Evolutionary conservation across 2,113 vertebrate species (phyloP).

Genomic region (Accipiter virgatus): DNA sequence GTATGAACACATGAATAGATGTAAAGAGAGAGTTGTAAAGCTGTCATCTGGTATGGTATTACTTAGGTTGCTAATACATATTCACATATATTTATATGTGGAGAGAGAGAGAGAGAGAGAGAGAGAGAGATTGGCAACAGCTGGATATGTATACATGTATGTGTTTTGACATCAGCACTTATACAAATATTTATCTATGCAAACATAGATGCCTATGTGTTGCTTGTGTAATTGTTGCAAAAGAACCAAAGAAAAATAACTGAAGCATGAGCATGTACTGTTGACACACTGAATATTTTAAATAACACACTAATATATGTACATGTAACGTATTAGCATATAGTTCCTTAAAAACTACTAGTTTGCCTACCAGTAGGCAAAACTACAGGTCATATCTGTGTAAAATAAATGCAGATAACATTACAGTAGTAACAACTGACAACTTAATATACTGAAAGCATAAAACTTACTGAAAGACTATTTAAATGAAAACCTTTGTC

Average conservation of each 20-base stretch:
- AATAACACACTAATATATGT: not conserved
- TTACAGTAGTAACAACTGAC: not conserved
- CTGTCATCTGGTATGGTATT: not conserved
- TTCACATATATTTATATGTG: not conserved
- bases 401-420: not conserved
- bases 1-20: not conserved
- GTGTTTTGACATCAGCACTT: not conserved
- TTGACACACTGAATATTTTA: not conserved
- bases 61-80: not conserved
- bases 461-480: not conserved
- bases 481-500: not conserved
- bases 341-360: not conserved
- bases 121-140: not conserved
- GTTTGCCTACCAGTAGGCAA: not conserved
- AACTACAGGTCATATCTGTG: not conserved
- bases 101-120: too few relatives aligned
- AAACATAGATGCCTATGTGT: not conserved
- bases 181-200: not conserved
- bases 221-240: not conserved
- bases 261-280: not conserved
- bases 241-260: not conserved
- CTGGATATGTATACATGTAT: not conserved
- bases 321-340: not conserved
- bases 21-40: not conserved
- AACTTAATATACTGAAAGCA: not conserved